phyloP scores from a whole-genome alignment of 2,797 vertebrate species.

The Loris lydekkerianus region DNA sequence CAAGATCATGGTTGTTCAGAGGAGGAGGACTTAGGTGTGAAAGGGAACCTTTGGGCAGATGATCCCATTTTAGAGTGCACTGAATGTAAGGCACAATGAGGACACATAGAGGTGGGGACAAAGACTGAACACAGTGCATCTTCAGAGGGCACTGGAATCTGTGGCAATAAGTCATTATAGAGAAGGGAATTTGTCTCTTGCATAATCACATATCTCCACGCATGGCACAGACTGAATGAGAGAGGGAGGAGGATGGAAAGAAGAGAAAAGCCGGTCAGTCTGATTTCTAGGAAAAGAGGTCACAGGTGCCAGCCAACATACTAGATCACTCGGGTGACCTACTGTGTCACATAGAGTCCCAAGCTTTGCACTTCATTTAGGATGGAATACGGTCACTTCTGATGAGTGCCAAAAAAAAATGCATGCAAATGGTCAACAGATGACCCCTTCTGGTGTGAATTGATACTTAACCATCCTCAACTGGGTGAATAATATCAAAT shows the following conservation, averaged over 20 bases:
- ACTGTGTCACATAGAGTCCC: not conserved
- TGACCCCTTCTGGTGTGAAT: not conserved
- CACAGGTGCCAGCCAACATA: not conserved
- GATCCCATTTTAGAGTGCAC: not conserved
- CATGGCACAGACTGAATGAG: not conserved
- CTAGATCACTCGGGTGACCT: not conserved
- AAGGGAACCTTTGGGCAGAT: not conserved
- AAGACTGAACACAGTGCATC: not conserved
- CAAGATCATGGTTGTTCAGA: not conserved
- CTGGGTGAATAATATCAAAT: not conserved
- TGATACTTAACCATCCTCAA: not conserved
- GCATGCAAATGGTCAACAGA: not conserved
- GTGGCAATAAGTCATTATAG: not conserved
- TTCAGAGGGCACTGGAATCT: not conserved
- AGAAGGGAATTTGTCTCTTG: not conserved
- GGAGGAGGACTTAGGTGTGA: not conserved
- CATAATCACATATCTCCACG: not conserved
- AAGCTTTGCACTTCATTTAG: not conserved
- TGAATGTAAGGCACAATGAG: not conserved
- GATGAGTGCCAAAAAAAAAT: not conserved
- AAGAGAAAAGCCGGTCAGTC: not conserved
- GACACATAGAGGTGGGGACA: not conserved
- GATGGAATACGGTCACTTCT: not conserved
- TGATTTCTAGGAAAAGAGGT: not conserved
- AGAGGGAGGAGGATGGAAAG: not conserved